A percentile compares a stretch with the other conserved stretches of the same genome.
These are phyloP conservation scores for Antechinus flavipes DNA, from an alignment of 2,113 vertebrate genomes.

Conservation along the genomic window DNA sequence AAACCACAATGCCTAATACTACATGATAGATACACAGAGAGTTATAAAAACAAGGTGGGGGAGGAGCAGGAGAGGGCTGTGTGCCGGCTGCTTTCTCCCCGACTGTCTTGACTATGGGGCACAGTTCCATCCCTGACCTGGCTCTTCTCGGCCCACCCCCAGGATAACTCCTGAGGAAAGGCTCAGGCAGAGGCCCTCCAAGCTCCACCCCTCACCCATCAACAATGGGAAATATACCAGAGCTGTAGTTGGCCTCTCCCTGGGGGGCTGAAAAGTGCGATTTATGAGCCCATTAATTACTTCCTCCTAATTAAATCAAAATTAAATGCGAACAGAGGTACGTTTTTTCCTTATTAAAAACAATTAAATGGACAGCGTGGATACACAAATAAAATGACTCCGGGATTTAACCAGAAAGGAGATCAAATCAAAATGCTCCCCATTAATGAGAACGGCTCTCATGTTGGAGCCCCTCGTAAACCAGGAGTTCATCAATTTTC, in stretches of 20 bases:
- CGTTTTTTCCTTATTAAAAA: constrained; percentile 85
- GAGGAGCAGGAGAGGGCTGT: not conserved
- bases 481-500: constrained; percentile 89
- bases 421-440: constrained; percentile 83
- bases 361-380: constrained; percentile 83
- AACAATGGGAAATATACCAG: constrained; percentile 56
- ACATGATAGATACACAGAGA: not conserved
- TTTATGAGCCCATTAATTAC: constrained; percentile 84
- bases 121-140: not conserved
- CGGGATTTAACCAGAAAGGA: constrained; percentile 80
- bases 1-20: not conserved
- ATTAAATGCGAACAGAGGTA: constrained; percentile 85
- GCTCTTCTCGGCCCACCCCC: not conserved
- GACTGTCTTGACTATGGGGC: not conserved
- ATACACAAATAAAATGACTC: constrained; percentile 82
- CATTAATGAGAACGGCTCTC: constrained; percentile 72
- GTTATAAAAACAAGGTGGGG: not conserved
- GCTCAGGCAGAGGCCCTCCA: not conserved
- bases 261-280: constrained; percentile 74
- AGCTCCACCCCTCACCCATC: constrained; percentile 15
- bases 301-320: constrained; percentile 88
- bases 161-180: not conserved
- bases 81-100: not conserved
- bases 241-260: constrained; percentile 59
- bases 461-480: constrained; percentile 81